These are phyloP conservation scores for Halcyon smyrnensis DNA, from an alignment of 2,797 vertebrate genomes.

Conservation along the genomic window DNA sequence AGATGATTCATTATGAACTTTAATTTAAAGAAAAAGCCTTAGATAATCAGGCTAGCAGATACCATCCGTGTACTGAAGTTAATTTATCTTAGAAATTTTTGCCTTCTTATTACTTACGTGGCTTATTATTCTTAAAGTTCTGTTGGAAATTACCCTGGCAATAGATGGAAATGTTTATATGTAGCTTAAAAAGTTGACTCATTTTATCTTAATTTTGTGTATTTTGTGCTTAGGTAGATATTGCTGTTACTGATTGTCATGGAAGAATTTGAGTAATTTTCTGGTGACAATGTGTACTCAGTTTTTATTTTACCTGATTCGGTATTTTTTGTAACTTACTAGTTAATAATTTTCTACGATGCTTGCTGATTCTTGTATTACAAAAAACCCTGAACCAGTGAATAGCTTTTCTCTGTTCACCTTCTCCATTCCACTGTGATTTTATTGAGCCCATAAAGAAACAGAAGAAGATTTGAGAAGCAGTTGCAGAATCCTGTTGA, in stretches of 20 bases:
- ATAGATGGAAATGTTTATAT: not conserved
- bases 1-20: not conserved
- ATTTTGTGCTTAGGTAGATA: not conserved
- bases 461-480: not conserved
- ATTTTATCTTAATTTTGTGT: not conserved
- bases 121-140: not conserved
- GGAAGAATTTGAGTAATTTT: not conserved
- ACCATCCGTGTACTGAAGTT: not conserved
- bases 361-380: not conserved
- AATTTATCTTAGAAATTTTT: not conserved
- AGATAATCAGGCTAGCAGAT: not conserved
- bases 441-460: not conserved
- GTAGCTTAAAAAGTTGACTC: not conserved
- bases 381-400: accelerated
- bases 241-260: not conserved
- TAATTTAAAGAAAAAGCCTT: not conserved
- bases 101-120: not conserved
- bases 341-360: not conserved
- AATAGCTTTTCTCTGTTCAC: not conserved
- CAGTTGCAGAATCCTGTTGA: not conserved
- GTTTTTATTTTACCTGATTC: not conserved
- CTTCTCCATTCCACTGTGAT: not conserved
- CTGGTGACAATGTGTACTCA: not conserved
- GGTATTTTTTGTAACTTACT: not conserved
- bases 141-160: not conserved